Base-by-base conservation (phyloP, 2,797 vertebrate species). In the Merluccius polli region DNA sequence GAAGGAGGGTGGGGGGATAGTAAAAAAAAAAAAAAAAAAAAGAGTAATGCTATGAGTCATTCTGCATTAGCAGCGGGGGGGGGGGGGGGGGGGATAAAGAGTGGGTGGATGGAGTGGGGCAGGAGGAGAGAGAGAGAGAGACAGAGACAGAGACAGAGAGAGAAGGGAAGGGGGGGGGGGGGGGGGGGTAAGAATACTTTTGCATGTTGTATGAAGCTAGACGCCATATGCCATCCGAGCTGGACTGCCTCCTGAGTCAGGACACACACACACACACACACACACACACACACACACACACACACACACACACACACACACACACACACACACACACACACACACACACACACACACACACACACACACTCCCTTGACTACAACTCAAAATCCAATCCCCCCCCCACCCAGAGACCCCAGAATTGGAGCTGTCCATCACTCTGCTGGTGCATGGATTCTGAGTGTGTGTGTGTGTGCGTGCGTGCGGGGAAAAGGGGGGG, bases 201-300 rank as follows among this genome's bases (percentile, higher is more conserved):
- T 98, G 96, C 96, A 98, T 98, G 95, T 97, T 95, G 96, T 94
- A 96, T 95, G 94, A 96, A 96, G 95, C 95, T 96, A 98, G 96
- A 97, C 96, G 93, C 98, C 98, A 99, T 99, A 98, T 98, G 97
- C 96, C 95, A 98, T 96, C 93, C 96, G 96, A 94, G 95, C 87
- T 81, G 88, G 88, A 85, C 88, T 94, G 94, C 92, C 92, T 95
- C 94, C 94, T 95, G 94, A 95, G 94, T 95, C 92, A 90, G 91
- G 93, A 95, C 95, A 90, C 91, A 52, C 48, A 52, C 48, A 52
- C 48, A 52, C 48, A 52, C 48, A 44, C 41, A 44, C 41, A 44
- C 41, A 44, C 41, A 44, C 41, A 44, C 41, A 38, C 36, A 52
- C 48, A 52, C 48, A 52, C 48, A 52, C 48, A 48, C 18, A 16